phyloP scores from a whole-genome alignment of 1,140 invertebrate species.

The Rhyacophila brunnea region DNA sequence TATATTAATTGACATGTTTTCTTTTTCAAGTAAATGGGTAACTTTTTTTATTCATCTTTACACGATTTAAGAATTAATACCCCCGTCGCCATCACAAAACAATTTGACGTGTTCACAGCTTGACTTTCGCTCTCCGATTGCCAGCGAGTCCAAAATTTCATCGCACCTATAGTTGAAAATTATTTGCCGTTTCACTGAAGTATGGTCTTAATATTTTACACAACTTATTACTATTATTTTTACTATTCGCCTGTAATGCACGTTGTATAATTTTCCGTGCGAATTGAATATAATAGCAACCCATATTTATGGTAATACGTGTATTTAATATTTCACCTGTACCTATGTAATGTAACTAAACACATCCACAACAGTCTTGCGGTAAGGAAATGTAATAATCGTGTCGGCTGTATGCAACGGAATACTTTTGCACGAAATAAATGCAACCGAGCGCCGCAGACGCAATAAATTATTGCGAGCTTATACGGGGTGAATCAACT shows the following conservation, averaged over 20 bases:
- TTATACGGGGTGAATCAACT: neutral
- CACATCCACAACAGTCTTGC: neutral
- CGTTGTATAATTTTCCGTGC: slow-evolving; percentile 1
- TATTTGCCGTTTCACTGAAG: too few relatives aligned
- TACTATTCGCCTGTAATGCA: neutral
- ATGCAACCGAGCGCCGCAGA: slow-evolving; percentile 4
- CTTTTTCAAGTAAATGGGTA: too few relatives aligned
- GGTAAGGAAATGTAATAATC: slow-evolving; percentile 11
- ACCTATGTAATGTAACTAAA: neutral
- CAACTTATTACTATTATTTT: too few relatives aligned
- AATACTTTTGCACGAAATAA: slow-evolving; percentile 13
- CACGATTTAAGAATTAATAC: too few relatives aligned
- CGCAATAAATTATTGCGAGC: slow-evolving; percentile 14
- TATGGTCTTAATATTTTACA: too few relatives aligned
- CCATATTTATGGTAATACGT: neutral
- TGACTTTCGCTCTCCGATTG: too few relatives aligned
- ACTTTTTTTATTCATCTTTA: too few relatives aligned
- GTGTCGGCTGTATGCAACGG: neutral
- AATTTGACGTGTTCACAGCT: too few relatives aligned
- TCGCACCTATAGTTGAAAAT: too few relatives aligned
- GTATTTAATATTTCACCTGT: slow-evolving; percentile 2
- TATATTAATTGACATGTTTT: too few relatives aligned
- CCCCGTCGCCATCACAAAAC: too few relatives aligned
- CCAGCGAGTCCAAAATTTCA: too few relatives aligned
- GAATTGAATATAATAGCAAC: slow-evolving; percentile 7